These are phyloP conservation scores for Peromyscus attwateri DNA, from an alignment of 2,797 vertebrate species.

Conservation along the genomic window DNA sequence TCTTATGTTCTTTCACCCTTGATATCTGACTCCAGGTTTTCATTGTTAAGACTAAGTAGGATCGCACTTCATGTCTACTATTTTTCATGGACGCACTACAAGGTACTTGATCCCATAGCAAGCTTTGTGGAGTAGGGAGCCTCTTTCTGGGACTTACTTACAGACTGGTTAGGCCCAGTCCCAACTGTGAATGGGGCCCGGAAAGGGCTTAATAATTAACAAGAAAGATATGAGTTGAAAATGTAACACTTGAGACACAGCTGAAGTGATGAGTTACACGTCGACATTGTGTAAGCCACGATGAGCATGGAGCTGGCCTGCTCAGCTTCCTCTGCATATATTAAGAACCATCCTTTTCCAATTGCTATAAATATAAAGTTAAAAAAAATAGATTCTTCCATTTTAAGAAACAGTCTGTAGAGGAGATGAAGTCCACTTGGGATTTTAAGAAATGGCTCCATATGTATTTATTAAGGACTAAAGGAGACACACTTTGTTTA, in stretches of 20 bases:
- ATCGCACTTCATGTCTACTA: not conserved
- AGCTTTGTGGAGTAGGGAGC: not conserved
- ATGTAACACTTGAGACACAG: not conserved
- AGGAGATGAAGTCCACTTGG: not conserved
- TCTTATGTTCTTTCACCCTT: too few species aligned
- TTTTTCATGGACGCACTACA: not conserved
- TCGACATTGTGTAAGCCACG: not conserved
- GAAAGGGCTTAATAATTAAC: not conserved
- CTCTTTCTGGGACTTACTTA: not conserved
- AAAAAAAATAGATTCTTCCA: not conserved
- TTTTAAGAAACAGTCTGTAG: not conserved
- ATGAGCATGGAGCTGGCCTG: not conserved
- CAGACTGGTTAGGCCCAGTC: not conserved
- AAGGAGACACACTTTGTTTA: not conserved
- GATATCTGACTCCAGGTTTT: too few species aligned
- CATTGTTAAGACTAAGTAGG: too few species aligned
- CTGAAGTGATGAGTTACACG: not conserved
- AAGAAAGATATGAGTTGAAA: slow-evolving; percentile 7
- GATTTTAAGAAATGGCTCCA: not conserved
- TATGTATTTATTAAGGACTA: not conserved
- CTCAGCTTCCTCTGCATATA: not conserved
- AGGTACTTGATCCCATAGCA: not conserved
- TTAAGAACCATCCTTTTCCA: not conserved
- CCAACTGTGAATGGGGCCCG: not conserved
- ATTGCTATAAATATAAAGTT: not conserved